A percentile compares a stretch with the other conserved stretches of the same genome.
Evolutionary conservation across 2,888 invertebrate species (phyloP).

Genomic region (Hirudinaria manillensis): DNA sequence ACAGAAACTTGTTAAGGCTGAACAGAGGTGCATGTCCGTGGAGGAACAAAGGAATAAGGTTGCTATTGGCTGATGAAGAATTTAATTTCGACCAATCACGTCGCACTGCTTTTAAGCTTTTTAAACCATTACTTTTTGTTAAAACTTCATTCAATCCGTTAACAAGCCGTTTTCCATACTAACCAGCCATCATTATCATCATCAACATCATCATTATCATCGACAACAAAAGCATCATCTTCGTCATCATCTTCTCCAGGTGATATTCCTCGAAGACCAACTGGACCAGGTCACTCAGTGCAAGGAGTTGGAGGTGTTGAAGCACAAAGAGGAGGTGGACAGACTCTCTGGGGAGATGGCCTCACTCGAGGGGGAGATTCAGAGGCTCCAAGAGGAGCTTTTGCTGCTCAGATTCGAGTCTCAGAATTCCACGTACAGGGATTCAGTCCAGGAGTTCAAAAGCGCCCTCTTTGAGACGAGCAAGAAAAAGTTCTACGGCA

Average conservation of each 20-base stretch:
- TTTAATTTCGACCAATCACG: not conserved
- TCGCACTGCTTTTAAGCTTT: not conserved
- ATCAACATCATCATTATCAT: too few species aligned
- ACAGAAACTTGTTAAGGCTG: not conserved
- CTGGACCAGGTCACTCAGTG: slow-evolving; percentile 19
- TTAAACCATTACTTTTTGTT: not conserved
- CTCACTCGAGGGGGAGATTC: slow-evolving; percentile 1
- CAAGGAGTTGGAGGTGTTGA: slow-evolving; percentile 21
- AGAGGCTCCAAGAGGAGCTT: not conserved
- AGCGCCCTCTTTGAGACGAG: not conserved
- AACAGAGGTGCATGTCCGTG: not conserved
- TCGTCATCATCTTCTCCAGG: slow-evolving; percentile 10
- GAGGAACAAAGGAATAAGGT: slow-evolving; percentile 12
- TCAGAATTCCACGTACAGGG: not conserved
- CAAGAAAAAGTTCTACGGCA: slow-evolving; percentile 10
- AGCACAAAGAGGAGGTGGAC: slow-evolving; percentile 8
- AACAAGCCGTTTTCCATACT: too few species aligned
- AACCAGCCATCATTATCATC: too few species aligned
- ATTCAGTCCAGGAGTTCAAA: not conserved
- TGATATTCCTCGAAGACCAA: slow-evolving; percentile 26
- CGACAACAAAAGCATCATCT: too few species aligned
- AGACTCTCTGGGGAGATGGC: not conserved
- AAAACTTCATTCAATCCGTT: too few species aligned
- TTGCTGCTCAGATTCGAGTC: not conserved
- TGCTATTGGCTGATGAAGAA: not conserved